Percentiles rank a stretch among this genome's conserved stretches.
Conservation (phyloP, 64 coral and sea anemone species). For the Orbicella faveolata region DNA sequence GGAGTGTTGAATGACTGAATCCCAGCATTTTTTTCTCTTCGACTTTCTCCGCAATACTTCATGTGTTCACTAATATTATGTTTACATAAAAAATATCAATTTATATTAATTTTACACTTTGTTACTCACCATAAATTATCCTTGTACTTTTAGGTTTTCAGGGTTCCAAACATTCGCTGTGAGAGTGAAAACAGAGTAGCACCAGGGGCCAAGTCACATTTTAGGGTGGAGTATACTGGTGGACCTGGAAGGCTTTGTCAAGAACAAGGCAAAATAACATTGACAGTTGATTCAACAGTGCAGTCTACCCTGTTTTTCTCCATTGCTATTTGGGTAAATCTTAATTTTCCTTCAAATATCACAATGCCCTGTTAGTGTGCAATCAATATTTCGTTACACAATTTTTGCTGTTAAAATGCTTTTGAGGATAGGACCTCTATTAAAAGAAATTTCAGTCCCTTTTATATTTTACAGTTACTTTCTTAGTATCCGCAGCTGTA, state of each 20-base stretch:
- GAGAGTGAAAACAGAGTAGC: constrained; percentile 5
- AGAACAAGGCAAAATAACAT: constrained; percentile 17
- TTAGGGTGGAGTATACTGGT: not conserved
- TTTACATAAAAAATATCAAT: not conserved
- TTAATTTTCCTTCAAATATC: not conserved
- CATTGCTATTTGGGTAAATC: constrained; percentile 14
- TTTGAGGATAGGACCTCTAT: no score
- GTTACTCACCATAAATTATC: not conserved
- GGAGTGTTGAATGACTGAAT: no score
- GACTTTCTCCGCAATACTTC: no score
- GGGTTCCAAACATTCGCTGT: not conserved
- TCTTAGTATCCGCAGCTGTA: no score
- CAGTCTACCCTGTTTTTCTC: not conserved
- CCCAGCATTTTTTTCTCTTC: no score
- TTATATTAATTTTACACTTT: not conserved
- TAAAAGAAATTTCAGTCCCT: no score
- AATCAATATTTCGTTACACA: no score
- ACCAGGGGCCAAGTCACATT: not conserved
- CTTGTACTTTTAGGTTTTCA: not conserved
- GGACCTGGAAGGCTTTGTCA: not conserved
- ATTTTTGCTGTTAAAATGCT: no score
- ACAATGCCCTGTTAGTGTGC: not conserved
- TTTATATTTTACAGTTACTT: no score
- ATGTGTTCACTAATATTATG: no score
- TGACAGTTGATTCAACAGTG: not conserved